Evolutionary conservation across 2,797 vertebrate genomes (phyloP), one percentile per base, ranked within the genome.

Genomic region (Urocyon cinereoargenteus): DNA sequence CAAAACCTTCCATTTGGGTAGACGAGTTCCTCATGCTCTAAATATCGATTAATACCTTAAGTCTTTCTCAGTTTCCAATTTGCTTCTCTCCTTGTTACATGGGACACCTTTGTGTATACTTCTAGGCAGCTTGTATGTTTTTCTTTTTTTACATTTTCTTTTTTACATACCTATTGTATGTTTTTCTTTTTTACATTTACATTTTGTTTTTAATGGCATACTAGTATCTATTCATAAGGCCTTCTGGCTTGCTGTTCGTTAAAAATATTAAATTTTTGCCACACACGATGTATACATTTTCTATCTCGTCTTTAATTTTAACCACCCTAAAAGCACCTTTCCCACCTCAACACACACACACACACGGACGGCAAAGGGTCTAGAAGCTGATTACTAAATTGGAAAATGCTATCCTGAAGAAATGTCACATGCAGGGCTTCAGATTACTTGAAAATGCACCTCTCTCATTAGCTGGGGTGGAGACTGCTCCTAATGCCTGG

Each of bases 391-490:
- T 75, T 85, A 89, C 26, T 86, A 51, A 72, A 66, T 1, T 91
- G 70, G 81, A 93, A 96, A 97, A 61, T 18, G 22, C 51, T 68
- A 49, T 93, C 64, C 81, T 78, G 92, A 96, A 93, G 10, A 79
- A 85, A 90, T 36, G 82, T 82, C 62, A 91, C 77, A 49, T 24
- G 53, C 66, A 79, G 61, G 21, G n/a, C 82, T 95, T 96, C 34
- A 57, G 68, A 62, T 53, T 59, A 87, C 77, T 92, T 92, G 57
- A 84, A 96, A 96, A 95, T 81, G 15, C 15, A 53, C 18, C 45
- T 75, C 77, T 55, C 45, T 72, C n/a, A 36, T 77, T 68, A 72
- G 22, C 24, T 22, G 64, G 66, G 13, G 53, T 72, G 21, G 59
- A 28, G 61, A 55, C 7, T 8, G 1, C 14, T 89, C 55, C 77